Evolutionary conservation across 2,888 invertebrate genomes (phyloP).

Genomic region (Gymnocheta viridis): DNA sequence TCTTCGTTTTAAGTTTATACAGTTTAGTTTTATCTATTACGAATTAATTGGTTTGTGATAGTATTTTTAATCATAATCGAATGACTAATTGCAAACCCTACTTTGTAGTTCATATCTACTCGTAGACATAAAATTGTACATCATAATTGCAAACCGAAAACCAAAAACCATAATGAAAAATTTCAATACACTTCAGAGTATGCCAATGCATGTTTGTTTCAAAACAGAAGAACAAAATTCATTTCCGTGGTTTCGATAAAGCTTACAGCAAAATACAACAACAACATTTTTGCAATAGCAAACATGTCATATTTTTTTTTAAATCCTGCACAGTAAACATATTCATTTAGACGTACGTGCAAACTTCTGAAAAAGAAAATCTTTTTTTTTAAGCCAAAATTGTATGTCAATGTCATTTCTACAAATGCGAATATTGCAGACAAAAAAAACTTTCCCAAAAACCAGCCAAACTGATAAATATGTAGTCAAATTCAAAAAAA

Average conservation of each 20-base stretch:
- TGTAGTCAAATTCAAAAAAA: too few relatives aligned
- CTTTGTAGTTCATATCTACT: neutral
- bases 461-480: neutral
- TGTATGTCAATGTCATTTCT: slow-evolving; percentile 57
- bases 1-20: too few relatives aligned
- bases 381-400: slow-evolving; percentile 10
- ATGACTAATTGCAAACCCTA: neutral
- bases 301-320: slow-evolving; percentile 48
- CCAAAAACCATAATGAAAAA: slow-evolving; percentile 18
- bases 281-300: slow-evolving; percentile 19
- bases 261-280: neutral
- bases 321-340: neutral
- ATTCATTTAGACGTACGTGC: neutral
- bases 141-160: slow-evolving; percentile 15
- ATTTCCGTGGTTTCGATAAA: slow-evolving; percentile 44
- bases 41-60: too few relatives aligned
- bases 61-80: too few relatives aligned
- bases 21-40: too few relatives aligned
- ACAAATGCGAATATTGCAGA: slow-evolving; percentile 12
- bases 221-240: neutral
- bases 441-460: neutral
- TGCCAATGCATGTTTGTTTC: slow-evolving; percentile 1
- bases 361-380: neutral
- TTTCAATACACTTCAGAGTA: neutral
- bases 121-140: neutral